phyloP scores from a whole-genome alignment of 2,113 vertebrate genomes.

The Mus spicilegus region DNA sequence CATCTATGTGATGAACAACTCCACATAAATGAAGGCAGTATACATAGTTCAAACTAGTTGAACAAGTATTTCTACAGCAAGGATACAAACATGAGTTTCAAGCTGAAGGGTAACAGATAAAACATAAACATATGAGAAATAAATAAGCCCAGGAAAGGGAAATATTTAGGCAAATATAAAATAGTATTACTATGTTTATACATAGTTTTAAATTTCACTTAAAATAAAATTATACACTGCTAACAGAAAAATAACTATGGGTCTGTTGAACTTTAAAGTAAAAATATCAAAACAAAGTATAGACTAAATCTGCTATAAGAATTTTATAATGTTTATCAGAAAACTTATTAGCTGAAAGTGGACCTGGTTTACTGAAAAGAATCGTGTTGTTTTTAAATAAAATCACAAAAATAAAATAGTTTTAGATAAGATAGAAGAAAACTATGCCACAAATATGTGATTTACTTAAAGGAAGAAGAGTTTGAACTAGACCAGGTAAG shows the following conservation, averaged over 20 bases:
- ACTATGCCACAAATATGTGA: neutral
- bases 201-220: neutral
- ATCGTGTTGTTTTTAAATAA: neutral
- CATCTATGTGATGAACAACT: too few species aligned
- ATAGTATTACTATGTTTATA: neutral
- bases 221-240: neutral
- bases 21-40: too few species aligned
- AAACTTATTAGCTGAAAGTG: neutral
- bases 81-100: too few species aligned
- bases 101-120: too few species aligned
- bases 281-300: neutral
- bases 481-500: neutral
- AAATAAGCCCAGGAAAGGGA: neutral
- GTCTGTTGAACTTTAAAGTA: neutral
- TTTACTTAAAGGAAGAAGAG: neutral
- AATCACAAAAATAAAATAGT: neutral
- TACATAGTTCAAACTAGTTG: too few species aligned
- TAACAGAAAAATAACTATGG: neutral
- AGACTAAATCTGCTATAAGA: neutral
- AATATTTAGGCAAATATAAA: neutral
- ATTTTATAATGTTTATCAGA: neutral
- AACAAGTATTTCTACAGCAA: too few species aligned
- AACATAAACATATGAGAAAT: neutral
- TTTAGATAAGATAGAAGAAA: neutral
- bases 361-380: neutral